Base-by-base conservation (phyloP, 2,797 vertebrate genomes). In the Champsocephalus esox region DNA sequence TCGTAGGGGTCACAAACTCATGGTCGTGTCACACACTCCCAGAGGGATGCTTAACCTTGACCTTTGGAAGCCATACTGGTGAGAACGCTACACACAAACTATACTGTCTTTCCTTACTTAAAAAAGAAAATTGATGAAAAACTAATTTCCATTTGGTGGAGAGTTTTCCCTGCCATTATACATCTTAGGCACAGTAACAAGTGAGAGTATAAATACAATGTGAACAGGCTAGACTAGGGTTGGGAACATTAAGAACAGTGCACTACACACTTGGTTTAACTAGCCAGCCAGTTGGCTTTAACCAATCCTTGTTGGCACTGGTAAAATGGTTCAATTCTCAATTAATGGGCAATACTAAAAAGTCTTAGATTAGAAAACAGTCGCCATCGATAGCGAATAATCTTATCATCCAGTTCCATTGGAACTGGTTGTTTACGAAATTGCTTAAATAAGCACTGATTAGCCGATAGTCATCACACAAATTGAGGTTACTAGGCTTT, bases 21-120 rank as follows among this genome's bases (percentile, higher is more conserved):
- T 0, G 58, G 46, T 46, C 34, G 66, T 73, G 75, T 83, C 75
- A 77, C 56, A 62, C 56, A 5, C 59, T 87, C 81, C 79, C 81
- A 68, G n/a, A 83, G 73, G 79, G 63, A 44, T 49, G 54, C 45
- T 88, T 87, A 84, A 82, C 79, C 66, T 71, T 59, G 64, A 89
- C 82, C 87, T 77, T 19, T 71, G 55, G 32, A 78, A 88, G 87
- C 70, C 86, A 73, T 72, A 75, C 24, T 41, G 17, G 17, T 45
- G 34, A 28, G 28, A 28, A 28, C 4, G 28, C 28, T 28, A 28
- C 28, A 38, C 34, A 38, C 34, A 38, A 38, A 9, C 34, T 6
- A 24, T 24, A 38, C 34, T 9, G 34, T 38, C 34, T 38, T 38
- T 38, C 34, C 34, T 38, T 38, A 28, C 28, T 28, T 28, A 28